Base-by-base conservation (phyloP, 2,888 invertebrate genomes). In the Mechanitis mazaeus region DNA sequence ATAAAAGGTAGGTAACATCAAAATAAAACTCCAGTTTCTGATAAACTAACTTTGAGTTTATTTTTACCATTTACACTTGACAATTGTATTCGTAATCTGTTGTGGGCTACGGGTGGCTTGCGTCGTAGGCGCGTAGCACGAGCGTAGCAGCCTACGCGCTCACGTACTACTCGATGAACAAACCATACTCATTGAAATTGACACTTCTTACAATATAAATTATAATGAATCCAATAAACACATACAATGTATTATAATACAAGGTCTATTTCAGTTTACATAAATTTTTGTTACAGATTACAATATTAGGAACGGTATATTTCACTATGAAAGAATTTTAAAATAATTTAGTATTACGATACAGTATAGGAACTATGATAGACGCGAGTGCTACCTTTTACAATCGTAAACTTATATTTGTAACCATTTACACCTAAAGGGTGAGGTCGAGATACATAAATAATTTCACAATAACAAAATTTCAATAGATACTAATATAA, bases 11-110 rank as follows among this genome's bases (percentile, higher is more conserved):
- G 42, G 42, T 42, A 3, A 9, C 9, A 42, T 42, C 9, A 9
- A 42, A 89, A 89, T 89, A 74, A 90, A 90, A 90, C 83, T 86
- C 85, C 74, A 78, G 82, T 82, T 28, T 91, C 88, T 91, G 91
- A 91, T 91, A 91, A 91, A 91, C 91, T 91, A 91, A 90, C 90
- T 91, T 90, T 91, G 90, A 91, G 91, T 91, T 91, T 91, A 91
- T 91, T 91, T 88, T 91, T 90, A 91, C 91, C 91, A 91, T 91
- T 91, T 91, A 91, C 91, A 91, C 91, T 90, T 90, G 91, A 91
- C 91, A 91, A 89, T 20, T 90, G 89, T 90, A 89, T 88, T 88
- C 87, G 87, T 86, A 83, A 85, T 90, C 90, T 89, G 90, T 87
- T 87, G 89, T 80, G 77, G 81, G 87, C 88, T 90, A 88, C 88